These are phyloP conservation scores for Pagetopsis macropterus DNA, from an alignment of 2,797 vertebrate genomes.

Conservation along the genomic window DNA sequence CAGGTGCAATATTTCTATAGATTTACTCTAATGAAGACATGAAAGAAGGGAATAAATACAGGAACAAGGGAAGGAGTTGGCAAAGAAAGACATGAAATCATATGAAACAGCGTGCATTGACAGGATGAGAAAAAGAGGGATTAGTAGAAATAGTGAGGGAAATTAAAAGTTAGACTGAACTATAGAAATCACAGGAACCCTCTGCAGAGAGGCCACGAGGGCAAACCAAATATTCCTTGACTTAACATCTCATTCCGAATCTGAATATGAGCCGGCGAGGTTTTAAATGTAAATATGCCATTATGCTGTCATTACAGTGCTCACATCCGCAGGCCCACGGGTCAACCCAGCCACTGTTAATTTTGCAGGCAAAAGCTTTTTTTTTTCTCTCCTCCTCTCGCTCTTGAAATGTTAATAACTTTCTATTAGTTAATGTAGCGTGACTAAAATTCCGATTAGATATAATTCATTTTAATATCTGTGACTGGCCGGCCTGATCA, in stretches of 20 bases:
- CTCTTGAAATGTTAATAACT: slow-evolving; percentile 99
- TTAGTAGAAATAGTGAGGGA: slow-evolving; percentile 86
- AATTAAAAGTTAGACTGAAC: slow-evolving; percentile 93
- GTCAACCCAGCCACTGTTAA: slow-evolving; percentile 99
- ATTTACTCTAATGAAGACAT: slow-evolving; percentile 55
- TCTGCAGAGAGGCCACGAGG: slow-evolving; percentile 89
- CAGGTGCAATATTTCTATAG: slow-evolving; percentile 52
- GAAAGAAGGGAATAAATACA: slow-evolving; percentile 60
- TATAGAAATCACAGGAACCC: slow-evolving; percentile 88
- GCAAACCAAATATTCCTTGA: slow-evolving; percentile 97
- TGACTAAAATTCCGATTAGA: slow-evolving; percentile 99
- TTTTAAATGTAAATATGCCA: slow-evolving; percentile 99
- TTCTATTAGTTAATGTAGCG: slow-evolving; percentile 99
- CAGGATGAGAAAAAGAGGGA: slow-evolving; percentile 74
- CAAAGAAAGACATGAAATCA: slow-evolving; percentile 49
- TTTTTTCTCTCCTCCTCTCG: slow-evolving; percentile 81
- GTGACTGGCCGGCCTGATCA: slow-evolving; percentile 99
- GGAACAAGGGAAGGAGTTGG: slow-evolving; percentile 43
- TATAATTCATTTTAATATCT: slow-evolving; percentile 99
- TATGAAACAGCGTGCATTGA: slow-evolving; percentile 64
- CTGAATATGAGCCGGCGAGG: slow-evolving; percentile 93
- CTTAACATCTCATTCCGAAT: slow-evolving; percentile 94
- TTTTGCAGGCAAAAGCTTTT: slow-evolving; percentile 99
- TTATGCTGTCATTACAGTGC: slow-evolving; percentile 99
- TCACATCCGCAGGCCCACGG: slow-evolving; percentile 93